A percentile compares a stretch with the other conserved stretches of the same genome.
Conservation (phyloP, 2,888 invertebrate species). For the Trypoxylon attenuatum region DNA sequence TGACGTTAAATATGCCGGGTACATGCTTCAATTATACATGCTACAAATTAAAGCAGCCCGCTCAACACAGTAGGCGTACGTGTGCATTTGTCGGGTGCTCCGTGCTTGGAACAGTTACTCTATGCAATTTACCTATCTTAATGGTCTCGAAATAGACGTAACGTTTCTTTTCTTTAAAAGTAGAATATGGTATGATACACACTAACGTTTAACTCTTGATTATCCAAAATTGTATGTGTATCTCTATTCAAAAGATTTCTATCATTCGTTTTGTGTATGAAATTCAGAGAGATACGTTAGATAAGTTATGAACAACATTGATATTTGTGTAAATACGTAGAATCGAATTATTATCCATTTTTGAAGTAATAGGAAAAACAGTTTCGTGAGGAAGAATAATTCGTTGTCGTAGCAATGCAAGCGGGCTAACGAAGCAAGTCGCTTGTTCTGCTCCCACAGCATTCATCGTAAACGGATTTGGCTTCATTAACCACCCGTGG, state of each 20-base stretch:
- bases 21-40: no score
- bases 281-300: no score
- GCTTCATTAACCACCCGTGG: conserved; percentile 71
- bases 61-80: no score
- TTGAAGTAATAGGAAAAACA: conserved; percentile 40
- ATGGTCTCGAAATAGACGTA: not conserved
- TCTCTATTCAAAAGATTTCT: no score
- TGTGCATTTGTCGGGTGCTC: no score
- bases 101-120: not conserved
- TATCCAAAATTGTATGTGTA: no score
- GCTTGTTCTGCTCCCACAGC: conserved; percentile 56
- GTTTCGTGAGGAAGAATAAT: conserved; percentile 39
- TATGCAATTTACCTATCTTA: not conserved
- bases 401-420: conserved; percentile 64
- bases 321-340: no score
- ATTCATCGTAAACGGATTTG: conserved; percentile 73
- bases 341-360: not conserved
- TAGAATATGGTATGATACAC: not conserved
- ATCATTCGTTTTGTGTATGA: no score
- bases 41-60: no score
- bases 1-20: not conserved
- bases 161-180: not conserved
- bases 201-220: no score
- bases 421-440: conserved; percentile 68
- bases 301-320: no score